Evolutionary conservation across 2,888 invertebrate species (phyloP).

Genomic region (Netelia virgata): DNA sequence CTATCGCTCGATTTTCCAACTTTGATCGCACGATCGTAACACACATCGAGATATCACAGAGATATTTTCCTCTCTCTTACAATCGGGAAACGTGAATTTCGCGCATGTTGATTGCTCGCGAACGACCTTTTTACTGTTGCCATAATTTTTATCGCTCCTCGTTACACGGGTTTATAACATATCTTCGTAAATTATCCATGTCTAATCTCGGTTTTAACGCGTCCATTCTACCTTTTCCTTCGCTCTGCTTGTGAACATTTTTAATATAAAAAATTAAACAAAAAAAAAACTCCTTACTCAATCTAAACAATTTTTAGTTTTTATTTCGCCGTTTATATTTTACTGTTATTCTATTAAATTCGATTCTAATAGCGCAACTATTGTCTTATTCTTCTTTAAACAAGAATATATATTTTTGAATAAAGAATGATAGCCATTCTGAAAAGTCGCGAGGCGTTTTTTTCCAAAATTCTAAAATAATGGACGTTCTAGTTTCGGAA

Average conservation of each 20-base stretch:
- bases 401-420: no score
- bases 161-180: constrained; percentile 16
- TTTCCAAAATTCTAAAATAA: no score
- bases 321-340: no score
- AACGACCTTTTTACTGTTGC: constrained; percentile 22
- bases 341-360: no score
- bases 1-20: constrained; percentile 40
- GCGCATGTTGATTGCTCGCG: constrained; percentile 20
- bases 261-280: neutral
- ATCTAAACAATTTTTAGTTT: neutral
- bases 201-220: neutral
- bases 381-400: no score
- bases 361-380: no score
- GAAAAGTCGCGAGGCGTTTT: neutral
- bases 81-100: constrained; percentile 24
- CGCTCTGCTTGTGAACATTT: neutral
- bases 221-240: neutral
- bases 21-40: constrained; percentile 34
- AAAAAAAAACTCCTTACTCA: neutral
- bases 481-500: no score
- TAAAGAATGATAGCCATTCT: no score
- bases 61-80: constrained; percentile 8
- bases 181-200: neutral
- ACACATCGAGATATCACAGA: constrained; percentile 21
- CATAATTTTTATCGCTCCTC: constrained; percentile 34